Evolutionary conservation across 2,113 vertebrate genomes (phyloP).

Genomic region (Candoia aspera): DNA sequence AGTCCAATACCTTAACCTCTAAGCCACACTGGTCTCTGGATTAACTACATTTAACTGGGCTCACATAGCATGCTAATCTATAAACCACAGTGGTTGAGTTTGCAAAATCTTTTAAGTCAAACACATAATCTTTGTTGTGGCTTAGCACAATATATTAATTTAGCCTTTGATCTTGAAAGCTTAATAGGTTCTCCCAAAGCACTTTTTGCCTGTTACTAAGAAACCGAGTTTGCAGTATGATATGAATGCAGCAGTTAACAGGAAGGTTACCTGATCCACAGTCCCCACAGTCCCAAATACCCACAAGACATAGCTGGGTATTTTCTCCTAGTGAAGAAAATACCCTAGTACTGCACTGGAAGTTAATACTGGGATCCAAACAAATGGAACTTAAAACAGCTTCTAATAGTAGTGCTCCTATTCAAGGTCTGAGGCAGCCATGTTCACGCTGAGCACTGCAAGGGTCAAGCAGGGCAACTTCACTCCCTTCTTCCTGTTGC

Average conservation of each 20-base stretch:
- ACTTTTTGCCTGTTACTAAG: background rate
- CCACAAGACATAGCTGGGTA: background rate
- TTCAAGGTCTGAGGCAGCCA: background rate
- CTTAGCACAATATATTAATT: background rate
- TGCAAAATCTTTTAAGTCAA: background rate
- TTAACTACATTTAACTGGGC: background rate
- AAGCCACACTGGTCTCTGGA: background rate
- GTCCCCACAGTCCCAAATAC: too few relatives aligned
- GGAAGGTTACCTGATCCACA: background rate
- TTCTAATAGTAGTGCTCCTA: background rate
- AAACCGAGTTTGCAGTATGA: background rate
- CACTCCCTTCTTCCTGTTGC: background rate
- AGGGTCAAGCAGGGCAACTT: background rate
- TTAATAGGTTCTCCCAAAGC: accelerated
- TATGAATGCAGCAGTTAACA: background rate
- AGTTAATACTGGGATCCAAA: background rate
- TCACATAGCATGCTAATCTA: background rate
- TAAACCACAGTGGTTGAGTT: background rate
- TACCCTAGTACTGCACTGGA: background rate
- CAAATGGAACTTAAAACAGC: background rate
- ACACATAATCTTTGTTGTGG: background rate
- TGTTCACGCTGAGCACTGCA: background rate
- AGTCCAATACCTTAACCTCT: background rate
- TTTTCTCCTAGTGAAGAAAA: background rate
- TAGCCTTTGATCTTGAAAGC: background rate